Evolutionary conservation across 2,113 vertebrate species (phyloP), one percentile per base, ranked within the genome.

Genomic region (Corythornis vintsioides): DNA sequence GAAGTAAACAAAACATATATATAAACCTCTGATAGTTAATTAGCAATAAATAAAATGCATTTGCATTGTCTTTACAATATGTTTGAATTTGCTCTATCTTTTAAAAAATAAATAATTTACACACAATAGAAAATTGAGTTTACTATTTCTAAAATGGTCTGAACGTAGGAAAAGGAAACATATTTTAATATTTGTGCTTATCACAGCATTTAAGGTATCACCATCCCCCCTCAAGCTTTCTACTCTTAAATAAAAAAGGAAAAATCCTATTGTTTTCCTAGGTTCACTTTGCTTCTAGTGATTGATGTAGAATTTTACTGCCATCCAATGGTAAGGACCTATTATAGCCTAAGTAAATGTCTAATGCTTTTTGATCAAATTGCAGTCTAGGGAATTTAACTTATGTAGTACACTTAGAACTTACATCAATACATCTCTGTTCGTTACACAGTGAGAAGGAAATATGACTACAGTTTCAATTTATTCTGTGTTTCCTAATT

Each of bases 301-400:
- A 99, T 98, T 98, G 97, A 99, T 99, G 98, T 98, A 99, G 98
- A 98, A 98, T 99, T 99, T 98, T 99, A 99, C 99, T 99, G 99
- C 99, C 99, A 99, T 99, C 99, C 98, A 98, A 98, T 99, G 99
- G 99, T 96, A 97, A 96, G 48, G 81, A 52, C 84, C 96, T 98
- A 97, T 97, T 97, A 98, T 97, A 98, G 97, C 98, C 94, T 97
- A 97, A 98, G 96, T 97, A 97, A 98, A 97, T 96, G 97, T 96
- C 97, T 97, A 97, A 97, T 97, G 97, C 96, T 96, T 98, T 98
- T 97, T 97, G 97, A 98, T 98, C 97, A 97, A 98, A 98, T 98
- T 97, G 97, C 94, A 98, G 97, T 92, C 97, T 97, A 70, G 98
- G 98, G 98, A 98, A 98, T 98, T 97, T 97, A 98, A 98, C 97